phyloP scores from a whole-genome alignment of 2,113 vertebrate genomes.

The Phaethornis superciliosus region DNA sequence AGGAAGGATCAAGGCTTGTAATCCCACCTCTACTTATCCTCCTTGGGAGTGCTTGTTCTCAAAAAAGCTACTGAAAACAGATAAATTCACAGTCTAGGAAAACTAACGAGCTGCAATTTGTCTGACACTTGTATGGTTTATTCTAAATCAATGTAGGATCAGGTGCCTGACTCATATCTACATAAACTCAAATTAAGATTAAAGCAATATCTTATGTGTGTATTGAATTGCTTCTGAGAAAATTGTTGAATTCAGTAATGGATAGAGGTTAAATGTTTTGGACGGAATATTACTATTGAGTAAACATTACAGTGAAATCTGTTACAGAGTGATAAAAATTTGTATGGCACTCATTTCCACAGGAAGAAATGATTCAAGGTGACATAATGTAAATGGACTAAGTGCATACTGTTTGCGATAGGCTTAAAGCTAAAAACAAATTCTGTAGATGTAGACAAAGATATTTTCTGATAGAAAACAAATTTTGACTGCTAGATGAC shows the following conservation, averaged over 20 bases:
- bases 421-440: not conserved
- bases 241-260: not conserved
- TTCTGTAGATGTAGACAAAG: not conserved
- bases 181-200: constrained; percentile 7
- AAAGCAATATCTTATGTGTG: not conserved
- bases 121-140: not conserved
- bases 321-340: not conserved
- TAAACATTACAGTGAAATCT: constrained; percentile 28
- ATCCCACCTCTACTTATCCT: not conserved
- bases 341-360: not conserved
- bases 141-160: not conserved
- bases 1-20: not conserved
- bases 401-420: not conserved
- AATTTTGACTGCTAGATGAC: not conserved
- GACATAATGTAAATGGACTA: constrained; percentile 22
- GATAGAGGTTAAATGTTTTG: not conserved
- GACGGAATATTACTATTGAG: not conserved
- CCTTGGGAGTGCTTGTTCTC: not conserved
- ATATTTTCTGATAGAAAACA: not conserved
- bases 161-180: not conserved
- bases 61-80: not conserved
- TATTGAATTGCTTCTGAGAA: not conserved
- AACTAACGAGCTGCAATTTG: not conserved
- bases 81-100: not conserved
- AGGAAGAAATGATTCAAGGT: constrained; percentile 34